A percentile compares a stretch with the other conserved stretches of the same genome.
These are phyloP conservation scores for Hypocryptadius cinnamomeus DNA, from an alignment of 2,113 vertebrate species.

Conservation along the genomic window DNA sequence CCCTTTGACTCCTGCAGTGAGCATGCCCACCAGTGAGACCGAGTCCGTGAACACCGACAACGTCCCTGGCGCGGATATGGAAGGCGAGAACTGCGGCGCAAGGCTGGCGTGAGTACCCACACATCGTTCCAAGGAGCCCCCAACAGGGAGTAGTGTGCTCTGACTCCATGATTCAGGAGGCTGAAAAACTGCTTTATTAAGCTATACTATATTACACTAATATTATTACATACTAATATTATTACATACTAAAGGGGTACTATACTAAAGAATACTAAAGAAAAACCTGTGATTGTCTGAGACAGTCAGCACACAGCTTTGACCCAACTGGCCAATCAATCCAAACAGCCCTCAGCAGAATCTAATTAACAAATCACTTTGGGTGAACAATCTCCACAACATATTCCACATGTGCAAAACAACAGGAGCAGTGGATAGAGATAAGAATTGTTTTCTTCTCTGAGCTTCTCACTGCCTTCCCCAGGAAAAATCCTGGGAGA, in stretches of 20 bases:
- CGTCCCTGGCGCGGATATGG: constrained; percentile 88
- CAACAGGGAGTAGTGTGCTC: not conserved
- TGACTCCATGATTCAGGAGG: not conserved
- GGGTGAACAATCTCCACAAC: not conserved
- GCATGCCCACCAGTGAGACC: constrained; percentile 96
- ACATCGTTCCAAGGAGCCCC: not conserved
- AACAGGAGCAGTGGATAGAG: not conserved
- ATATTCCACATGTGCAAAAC: not conserved
- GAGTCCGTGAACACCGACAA: constrained; percentile 98
- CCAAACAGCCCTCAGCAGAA: not conserved
- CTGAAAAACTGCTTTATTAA: not conserved
- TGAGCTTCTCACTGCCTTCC: not conserved
- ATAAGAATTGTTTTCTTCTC: not conserved
- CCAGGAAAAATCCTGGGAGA: not conserved
- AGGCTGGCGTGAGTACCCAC: constrained; percentile 90
- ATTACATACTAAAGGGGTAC: not conserved
- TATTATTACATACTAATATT: not conserved
- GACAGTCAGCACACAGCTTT: not conserved
- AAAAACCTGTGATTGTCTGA: not conserved
- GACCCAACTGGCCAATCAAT: not conserved
- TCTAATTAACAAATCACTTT: not conserved
- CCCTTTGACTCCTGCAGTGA: constrained; percentile 79
- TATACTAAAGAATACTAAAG: not conserved
- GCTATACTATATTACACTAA: not conserved
- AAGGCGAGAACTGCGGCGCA: constrained; percentile 93